Evolutionary conservation across 2,888 invertebrate species (phyloP).

Genomic region (Lasioglossum calceatum): DNA sequence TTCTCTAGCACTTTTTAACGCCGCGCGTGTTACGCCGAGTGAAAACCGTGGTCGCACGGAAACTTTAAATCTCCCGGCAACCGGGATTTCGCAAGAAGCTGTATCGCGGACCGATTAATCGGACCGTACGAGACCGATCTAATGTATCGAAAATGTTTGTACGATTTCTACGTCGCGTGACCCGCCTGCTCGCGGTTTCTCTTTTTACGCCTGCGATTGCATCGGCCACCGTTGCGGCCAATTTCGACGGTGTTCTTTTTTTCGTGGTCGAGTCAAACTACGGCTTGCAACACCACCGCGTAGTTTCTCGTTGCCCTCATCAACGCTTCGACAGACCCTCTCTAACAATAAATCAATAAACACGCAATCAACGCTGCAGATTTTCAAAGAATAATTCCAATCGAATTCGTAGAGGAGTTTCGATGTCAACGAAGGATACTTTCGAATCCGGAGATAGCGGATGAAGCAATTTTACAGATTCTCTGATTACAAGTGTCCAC

Average conservation of each 20-base stretch:
- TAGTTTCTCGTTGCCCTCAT: not conserved
- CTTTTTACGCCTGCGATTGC: constrained; percentile 24
- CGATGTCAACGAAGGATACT: not conserved
- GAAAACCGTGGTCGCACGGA: constrained; percentile 34
- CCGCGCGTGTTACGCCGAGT: not conserved
- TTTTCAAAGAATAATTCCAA: not conserved
- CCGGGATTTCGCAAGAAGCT: constrained; percentile 29
- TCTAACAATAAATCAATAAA: not conserved
- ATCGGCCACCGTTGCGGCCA: constrained; percentile 1
- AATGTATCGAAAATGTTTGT: constrained; percentile 12
- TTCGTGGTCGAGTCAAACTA: not conserved
- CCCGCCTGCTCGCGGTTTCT: constrained; percentile 14
- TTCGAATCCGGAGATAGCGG: constrained; percentile 4
- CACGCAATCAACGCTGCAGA: not conserved
- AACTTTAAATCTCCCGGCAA: constrained; percentile 9
- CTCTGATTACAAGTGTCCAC: not conserved
- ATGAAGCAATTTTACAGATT: not conserved
- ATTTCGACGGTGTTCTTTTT: constrained; percentile 7
- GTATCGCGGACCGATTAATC: constrained; percentile 26
- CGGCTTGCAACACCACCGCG: not conserved
- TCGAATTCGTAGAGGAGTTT: not conserved
- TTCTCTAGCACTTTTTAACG: constrained; percentile 51
- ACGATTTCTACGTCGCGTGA: not conserved
- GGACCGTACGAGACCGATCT: not conserved
- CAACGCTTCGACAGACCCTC: not conserved